Evolutionary conservation across 1,140 invertebrate species (phyloP), one percentile per base, ranked within the genome.

Genomic region (Telenomus remus): DNA sequence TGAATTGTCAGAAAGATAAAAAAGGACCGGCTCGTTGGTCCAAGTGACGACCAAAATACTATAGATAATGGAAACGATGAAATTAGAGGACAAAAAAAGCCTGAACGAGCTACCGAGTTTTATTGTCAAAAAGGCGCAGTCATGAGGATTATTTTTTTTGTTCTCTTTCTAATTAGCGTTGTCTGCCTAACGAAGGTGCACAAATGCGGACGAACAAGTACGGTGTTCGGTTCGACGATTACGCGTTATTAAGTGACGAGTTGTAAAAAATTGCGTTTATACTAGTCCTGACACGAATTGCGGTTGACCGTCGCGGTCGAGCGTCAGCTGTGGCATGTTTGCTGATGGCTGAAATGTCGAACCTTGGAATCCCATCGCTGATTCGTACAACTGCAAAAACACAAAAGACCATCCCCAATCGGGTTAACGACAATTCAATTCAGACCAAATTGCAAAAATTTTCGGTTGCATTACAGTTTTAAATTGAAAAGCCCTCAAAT

Each of bases 211-310:
- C 60, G 71, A 80, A 78, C 66, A 79, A 63, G 39, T 55, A 79
- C 78, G 66, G 69, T 68, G 70, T 12, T 43, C 70, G 70, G 76
- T 56, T 70, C 48, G 54, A 63, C 19, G 61, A 76, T 71, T 66
- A 72, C 56, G 55, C 78, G 55, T 66, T 53, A 68, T 77, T 72
- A 72, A 64, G 56, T 55, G 49, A 65, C 59, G 65, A 76, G 73
- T 43, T 72, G 69, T 69, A 79, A 79, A 76, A 71, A 77, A 74
- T 70, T 57, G 46, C 48, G 43, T 82, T 90, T 91, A 93, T 79
- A 93, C 91, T 74, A 94, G 87, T 84, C 92, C 92, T 59, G 92
- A 91, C 61, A 93, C 91, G 64, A 91, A 91, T 72, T 92, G 91
- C 34, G 92, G 91, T 77, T 93, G 92, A 14, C 91, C 91, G 74